Evolutionary conservation across 2,113 vertebrate species (phyloP).

Genomic region (Sylvietta virens): DNA sequence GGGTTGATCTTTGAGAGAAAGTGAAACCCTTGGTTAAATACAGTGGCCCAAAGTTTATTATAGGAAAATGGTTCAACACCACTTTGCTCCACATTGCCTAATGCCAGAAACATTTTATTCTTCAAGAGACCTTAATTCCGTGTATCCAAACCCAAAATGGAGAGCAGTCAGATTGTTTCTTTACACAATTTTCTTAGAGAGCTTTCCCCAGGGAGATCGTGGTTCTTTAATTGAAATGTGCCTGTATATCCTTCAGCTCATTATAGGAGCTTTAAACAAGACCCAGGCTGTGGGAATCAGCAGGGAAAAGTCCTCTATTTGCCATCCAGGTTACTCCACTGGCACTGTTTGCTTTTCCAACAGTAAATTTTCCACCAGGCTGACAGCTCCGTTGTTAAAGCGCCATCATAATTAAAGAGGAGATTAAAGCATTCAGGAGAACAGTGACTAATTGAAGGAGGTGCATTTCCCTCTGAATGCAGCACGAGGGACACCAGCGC

Average conservation of each 20-base stretch:
- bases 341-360: slow-evolving; percentile 37
- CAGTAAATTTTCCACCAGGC: background rate
- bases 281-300: background rate
- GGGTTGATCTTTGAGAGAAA: background rate
- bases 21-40: background rate
- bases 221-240: slow-evolving; percentile 27
- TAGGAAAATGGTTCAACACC: background rate
- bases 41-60: background rate
- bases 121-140: background rate
- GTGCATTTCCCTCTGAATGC: background rate
- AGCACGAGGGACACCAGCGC: background rate
- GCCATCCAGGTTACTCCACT: background rate
- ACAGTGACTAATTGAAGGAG: background rate
- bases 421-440: background rate
- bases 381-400: background rate
- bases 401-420: slow-evolving; percentile 12
- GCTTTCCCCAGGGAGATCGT: background rate
- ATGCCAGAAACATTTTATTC: background rate
- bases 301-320: background rate
- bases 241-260: background rate
- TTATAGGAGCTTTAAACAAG: background rate
- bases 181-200: background rate
- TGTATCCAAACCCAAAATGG: background rate
- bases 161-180: background rate
- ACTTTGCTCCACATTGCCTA: background rate